phyloP scores from a whole-genome alignment of 2,113 vertebrate genomes.

The Ginglymostoma cirratum region DNA sequence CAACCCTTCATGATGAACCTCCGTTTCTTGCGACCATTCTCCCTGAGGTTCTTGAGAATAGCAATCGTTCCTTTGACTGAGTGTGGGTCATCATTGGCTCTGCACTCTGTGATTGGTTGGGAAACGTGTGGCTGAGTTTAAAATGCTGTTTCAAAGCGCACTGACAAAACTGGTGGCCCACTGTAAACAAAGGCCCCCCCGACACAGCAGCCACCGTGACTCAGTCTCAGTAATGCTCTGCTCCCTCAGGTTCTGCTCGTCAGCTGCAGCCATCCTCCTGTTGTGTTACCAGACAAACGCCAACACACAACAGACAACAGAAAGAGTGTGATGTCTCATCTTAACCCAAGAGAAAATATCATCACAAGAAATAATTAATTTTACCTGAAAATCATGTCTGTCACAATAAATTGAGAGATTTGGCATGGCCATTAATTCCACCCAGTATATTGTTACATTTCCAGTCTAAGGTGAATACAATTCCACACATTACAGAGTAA shows the following conservation, averaged over 20 bases:
- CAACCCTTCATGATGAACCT: too few species aligned
- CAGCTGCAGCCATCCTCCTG: not conserved
- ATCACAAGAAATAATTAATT: not conserved
- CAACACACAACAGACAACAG: not conserved
- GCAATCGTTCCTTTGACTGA: not conserved
- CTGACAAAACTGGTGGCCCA: not conserved
- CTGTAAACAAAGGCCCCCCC: not conserved
- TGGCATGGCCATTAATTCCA: too few species aligned
- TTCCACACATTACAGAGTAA: not conserved
- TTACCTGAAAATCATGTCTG: not conserved
- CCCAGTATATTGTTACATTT: not conserved
- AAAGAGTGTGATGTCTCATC: not conserved
- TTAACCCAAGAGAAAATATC: not conserved
- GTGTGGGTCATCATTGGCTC: not conserved
- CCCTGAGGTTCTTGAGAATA: not conserved
- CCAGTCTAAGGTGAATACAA: not conserved
- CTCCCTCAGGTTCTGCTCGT: too few species aligned
- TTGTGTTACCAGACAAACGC: not conserved
- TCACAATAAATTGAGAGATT: too few species aligned
- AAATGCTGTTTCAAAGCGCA: not conserved
- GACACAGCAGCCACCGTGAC: too few species aligned
- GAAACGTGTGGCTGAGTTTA: not conserved
- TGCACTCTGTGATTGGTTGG: not conserved
- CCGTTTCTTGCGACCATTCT: not conserved
- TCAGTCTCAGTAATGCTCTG: not conserved